Evolutionary conservation across 2,113 vertebrate species (phyloP).

Genomic region (Eptatretus burgeri): DNA sequence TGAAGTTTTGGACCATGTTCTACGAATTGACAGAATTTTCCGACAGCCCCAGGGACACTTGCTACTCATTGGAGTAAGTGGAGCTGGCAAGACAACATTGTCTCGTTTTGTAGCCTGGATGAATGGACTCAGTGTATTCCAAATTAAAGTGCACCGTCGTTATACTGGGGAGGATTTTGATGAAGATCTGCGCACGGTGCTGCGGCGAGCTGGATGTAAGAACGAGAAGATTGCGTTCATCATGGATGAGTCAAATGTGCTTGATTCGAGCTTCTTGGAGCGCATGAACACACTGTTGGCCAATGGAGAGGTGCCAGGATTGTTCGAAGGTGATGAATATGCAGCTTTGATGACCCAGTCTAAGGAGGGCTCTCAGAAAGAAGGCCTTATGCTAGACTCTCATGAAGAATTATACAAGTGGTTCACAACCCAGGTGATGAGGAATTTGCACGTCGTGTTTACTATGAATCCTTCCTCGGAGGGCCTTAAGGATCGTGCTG

Average conservation of each 20-base stretch:
- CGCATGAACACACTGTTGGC: slow-evolving; percentile 6
- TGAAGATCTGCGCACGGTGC: not conserved
- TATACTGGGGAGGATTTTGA: slow-evolving; percentile 2
- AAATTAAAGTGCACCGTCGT: slow-evolving; percentile 1
- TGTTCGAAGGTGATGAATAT: slow-evolving; percentile 3
- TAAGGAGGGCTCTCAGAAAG: slow-evolving; percentile 6
- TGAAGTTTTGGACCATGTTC: slow-evolving; percentile 1
- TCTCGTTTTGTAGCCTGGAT: slow-evolving; percentile 3
- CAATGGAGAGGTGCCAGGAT: slow-evolving; percentile 3
- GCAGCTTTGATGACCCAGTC: slow-evolving; percentile 4
- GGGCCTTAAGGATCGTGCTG: slow-evolving; percentile 4
- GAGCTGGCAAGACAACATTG: slow-evolving; percentile 4
- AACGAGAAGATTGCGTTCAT: slow-evolving; percentile 6
- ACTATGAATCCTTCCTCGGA: slow-evolving; percentile 5
- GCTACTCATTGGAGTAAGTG: slow-evolving; percentile 3
- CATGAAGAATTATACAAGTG: slow-evolving; percentile 1
- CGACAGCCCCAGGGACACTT: slow-evolving; percentile 1
- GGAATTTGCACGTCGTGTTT: slow-evolving; percentile 1
- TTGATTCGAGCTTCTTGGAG: slow-evolving; percentile 6
- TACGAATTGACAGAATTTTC: slow-evolving; percentile 2
- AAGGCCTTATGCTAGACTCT: slow-evolving; percentile 4
- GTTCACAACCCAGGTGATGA: slow-evolving; percentile 7
- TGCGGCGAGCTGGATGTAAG: slow-evolving; percentile 5
- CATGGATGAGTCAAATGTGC: slow-evolving; percentile 4
- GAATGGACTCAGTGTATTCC: slow-evolving; percentile 3